phyloP scores from a whole-genome alignment of 53 echinoderm and acorn worm species.

The Stichopus horrens region DNA sequence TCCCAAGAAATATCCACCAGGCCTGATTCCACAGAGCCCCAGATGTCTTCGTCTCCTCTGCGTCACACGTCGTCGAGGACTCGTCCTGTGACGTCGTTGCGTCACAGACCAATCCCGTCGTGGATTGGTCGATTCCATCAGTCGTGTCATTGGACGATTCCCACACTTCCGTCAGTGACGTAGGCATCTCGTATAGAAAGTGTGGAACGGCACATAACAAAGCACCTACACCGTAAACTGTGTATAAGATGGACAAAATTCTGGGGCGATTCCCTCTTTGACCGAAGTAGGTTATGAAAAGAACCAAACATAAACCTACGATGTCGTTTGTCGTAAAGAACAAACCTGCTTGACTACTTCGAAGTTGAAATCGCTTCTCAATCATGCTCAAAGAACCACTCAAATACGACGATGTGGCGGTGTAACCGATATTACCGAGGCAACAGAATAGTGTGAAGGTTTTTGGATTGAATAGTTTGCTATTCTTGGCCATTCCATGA shows the following conservation, averaged over 20 bases:
- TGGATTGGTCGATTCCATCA: constrained; percentile 54
- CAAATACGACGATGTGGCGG: constrained; percentile 56
- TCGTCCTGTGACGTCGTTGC: neutral
- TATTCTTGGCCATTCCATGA: neutral
- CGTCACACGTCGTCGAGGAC: constrained; percentile 42
- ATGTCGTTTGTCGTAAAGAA: constrained; percentile 79
- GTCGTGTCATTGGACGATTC: constrained; percentile 61
- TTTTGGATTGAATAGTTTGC: constrained; percentile 53
- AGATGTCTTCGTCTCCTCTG: constrained; percentile 50
- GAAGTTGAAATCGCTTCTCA: constrained; percentile 86
- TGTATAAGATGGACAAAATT: neutral
- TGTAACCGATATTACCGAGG: constrained; percentile 38
- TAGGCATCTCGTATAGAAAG: constrained; percentile 70
- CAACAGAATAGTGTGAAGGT: constrained; percentile 50
- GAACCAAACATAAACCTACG: constrained; percentile 65
- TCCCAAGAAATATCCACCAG: constrained; percentile 75
- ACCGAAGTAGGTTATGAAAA: constrained; percentile 88
- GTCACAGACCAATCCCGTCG: neutral
- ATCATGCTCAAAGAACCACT: constrained; percentile 74
- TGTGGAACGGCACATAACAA: constrained; percentile 73
- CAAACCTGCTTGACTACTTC: constrained; percentile 73
- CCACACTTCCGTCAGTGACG: constrained; percentile 9
- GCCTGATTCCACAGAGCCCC: constrained; percentile 64
- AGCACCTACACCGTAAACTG: constrained; percentile 59
- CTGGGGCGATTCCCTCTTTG: constrained; percentile 75